Evolutionary conservation across 2,888 invertebrate genomes (phyloP).

Genomic region (Mechanitis messenoides): DNA sequence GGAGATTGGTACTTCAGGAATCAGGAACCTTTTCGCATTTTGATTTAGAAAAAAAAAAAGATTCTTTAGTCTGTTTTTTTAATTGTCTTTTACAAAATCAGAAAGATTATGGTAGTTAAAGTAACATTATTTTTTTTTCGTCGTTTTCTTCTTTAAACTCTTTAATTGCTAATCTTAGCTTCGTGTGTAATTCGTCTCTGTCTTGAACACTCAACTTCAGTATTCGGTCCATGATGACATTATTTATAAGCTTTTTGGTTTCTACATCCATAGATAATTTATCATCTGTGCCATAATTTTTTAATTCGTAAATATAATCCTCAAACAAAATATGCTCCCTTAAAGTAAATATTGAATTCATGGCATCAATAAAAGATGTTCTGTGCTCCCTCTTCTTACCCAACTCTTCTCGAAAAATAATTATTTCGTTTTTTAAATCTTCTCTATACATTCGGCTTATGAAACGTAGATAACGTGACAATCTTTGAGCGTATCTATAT

Average conservation of each 20-base stretch:
- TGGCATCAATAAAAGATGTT: conserved; percentile 42
- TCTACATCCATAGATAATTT: conserved; percentile 33
- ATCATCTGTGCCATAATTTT: conserved; percentile 31
- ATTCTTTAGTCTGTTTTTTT: too few relatives aligned
- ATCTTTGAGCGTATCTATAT: conserved; percentile 33
- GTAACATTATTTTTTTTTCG: neutral
- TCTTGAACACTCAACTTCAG: conserved; percentile 31
- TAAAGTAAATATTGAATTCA: conserved; percentile 45
- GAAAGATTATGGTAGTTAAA: neutral
- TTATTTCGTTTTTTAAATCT: conserved; percentile 38
- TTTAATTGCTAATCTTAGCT: conserved; percentile 39
- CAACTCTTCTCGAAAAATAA: conserved; percentile 34
- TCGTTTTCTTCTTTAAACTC: conserved; percentile 35
- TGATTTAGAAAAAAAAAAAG: neutral
- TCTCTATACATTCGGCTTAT: conserved; percentile 38
- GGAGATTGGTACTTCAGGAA: too few relatives aligned
- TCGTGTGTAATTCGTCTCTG: conserved; percentile 32
- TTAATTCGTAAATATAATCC: conserved; percentile 44
- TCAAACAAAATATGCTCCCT: conserved; percentile 41
- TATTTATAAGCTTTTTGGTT: conserved; percentile 34
- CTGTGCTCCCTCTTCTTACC: conserved; percentile 30
- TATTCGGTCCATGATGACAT: conserved; percentile 33
- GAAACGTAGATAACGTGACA: conserved; percentile 38
- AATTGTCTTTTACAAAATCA: too few relatives aligned
- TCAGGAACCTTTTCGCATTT: too few relatives aligned